Conservation (phyloP, 2,797 vertebrate species). For the Allobates femoralis region DNA sequence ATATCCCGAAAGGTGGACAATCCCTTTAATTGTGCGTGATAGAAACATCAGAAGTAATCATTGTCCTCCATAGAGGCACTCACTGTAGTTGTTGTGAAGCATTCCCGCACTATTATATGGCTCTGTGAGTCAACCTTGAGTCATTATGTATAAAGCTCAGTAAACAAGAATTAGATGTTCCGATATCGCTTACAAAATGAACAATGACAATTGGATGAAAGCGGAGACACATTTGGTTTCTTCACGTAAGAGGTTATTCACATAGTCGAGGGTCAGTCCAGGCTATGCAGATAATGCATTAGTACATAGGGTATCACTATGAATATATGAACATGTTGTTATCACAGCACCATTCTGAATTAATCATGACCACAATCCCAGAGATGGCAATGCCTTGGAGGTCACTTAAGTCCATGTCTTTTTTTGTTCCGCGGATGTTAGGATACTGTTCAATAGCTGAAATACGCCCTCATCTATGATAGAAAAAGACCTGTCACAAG, state of each 20-base stretch:
- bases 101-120: constrained; percentile 10
- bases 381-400: too few relatives aligned
- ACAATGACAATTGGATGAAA: not conserved
- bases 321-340: not conserved
- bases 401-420: too few relatives aligned
- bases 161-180: constrained; percentile 42
- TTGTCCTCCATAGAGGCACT: not conserved
- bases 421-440: too few relatives aligned
- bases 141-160: constrained; percentile 20
- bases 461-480: too few relatives aligned
- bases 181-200: not conserved
- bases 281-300: not conserved
- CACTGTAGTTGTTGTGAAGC: not conserved
- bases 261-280: not conserved
- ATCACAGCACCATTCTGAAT: not conserved
- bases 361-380: too few relatives aligned
- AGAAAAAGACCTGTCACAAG: too few relatives aligned
- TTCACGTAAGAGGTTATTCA: not conserved
- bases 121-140: constrained; percentile 20
- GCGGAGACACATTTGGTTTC: not conserved
- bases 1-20: not conserved
- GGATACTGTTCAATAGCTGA: too few relatives aligned
- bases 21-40: not conserved
- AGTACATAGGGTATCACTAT: too few relatives aligned
- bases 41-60: not conserved